Evolutionary conservation across 2,113 vertebrate species (phyloP).

Genomic region (Siphamia tubifer): DNA sequence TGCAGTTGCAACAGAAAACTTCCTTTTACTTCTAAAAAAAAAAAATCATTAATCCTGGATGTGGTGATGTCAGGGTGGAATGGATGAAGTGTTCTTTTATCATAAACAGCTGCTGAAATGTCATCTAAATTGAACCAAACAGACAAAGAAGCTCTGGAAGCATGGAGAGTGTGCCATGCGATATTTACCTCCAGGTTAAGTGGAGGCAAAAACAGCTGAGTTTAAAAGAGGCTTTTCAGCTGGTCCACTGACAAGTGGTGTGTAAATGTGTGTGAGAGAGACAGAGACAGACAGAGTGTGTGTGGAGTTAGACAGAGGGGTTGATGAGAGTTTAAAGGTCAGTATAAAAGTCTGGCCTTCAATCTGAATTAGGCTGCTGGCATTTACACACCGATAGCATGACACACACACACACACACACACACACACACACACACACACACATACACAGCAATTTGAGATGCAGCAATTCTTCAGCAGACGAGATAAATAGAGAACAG

Average conservation of each 20-base stretch:
- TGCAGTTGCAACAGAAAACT: too few species aligned
- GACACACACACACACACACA: not conserved
- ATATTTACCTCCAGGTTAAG: constrained; percentile 51
- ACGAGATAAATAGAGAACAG: not conserved
- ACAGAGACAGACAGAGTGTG: constrained; percentile 12
- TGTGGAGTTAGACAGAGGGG: constrained; percentile 14
- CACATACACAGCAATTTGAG: not conserved
- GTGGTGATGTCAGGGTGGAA: too few species aligned
- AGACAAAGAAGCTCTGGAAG: not conserved
- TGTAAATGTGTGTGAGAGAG: not conserved
- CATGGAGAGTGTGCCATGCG: not conserved
- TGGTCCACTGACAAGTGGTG: constrained; percentile 7
- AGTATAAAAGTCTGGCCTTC: constrained; percentile 22
- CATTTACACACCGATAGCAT: constrained; percentile 9
- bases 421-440: constrained; percentile 2
- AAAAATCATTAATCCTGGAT: too few species aligned
- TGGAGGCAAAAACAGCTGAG: constrained; percentile 36
- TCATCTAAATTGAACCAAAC: too few species aligned
- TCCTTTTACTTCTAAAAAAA: too few species aligned
- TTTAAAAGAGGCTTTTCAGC: constrained; percentile 28
- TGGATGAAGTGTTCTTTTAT: too few species aligned
- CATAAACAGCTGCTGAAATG: too few species aligned
- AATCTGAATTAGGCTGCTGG: constrained; percentile 5
- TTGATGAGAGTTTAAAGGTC: constrained; percentile 46
- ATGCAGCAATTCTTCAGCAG: not conserved